A percentile compares a stretch with the other conserved stretches of the same genome.
Conservation (phyloP, 2,113 vertebrate species). For the Ancistrus triradiatus region DNA sequence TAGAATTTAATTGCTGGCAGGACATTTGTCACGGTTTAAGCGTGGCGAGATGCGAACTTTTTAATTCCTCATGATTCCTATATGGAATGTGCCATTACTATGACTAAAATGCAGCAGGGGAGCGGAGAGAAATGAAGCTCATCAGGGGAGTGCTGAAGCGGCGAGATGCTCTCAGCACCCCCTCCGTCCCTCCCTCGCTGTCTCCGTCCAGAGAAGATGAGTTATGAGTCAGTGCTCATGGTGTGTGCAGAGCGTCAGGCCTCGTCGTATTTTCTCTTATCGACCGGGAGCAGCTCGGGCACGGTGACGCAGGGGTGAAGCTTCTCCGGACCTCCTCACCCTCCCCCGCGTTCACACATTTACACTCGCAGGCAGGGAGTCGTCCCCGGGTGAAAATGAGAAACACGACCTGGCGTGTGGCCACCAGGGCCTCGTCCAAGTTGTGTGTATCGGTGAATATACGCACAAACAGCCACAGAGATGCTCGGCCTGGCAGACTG, state of each 20-base stretch:
- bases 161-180: conserved; percentile 25
- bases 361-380: too few species aligned
- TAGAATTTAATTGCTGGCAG: too few species aligned
- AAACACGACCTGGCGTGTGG: too few species aligned
- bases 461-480: background rate
- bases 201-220: background rate
- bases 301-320: conserved; percentile 22
- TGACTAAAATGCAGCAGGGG: conserved; percentile 33
- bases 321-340: conserved; percentile 5
- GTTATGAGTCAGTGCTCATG: background rate
- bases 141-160: conserved; percentile 51
- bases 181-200: background rate
- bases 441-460: too few species aligned
- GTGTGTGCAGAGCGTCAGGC: background rate
- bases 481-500: background rate
- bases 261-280: conserved; percentile 7
- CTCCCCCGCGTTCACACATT: conserved; percentile 2
- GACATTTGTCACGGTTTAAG: too few species aligned
- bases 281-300: conserved; percentile 36
- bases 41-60: too few species aligned
- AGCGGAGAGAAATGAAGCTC: conserved; percentile 54
- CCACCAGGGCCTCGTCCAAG: too few species aligned
- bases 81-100: too few species aligned
- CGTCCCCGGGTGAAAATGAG: conserved; percentile 49
- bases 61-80: background rate